Evolutionary conservation across 2,113 vertebrate species (phyloP), one percentile per base, ranked within the genome.

Genomic region (Carassius gibelio): DNA sequence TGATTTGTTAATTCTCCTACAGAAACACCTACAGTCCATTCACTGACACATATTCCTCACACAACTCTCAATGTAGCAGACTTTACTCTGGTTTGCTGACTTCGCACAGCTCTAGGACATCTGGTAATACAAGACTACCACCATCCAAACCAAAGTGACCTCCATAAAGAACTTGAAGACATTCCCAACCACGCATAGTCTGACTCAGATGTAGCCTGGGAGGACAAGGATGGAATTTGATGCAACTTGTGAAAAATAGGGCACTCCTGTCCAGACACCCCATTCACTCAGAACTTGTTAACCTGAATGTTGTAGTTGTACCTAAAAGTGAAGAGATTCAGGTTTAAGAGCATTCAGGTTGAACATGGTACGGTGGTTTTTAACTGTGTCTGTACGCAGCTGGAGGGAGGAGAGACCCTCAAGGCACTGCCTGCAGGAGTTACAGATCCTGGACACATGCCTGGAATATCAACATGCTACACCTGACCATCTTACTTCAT

Each of bases 391-490:
- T 50, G 30, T 78, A 80, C 2, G 6, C 21, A 64, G 21, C 59
- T 80, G 36, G 62, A 78, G 75, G 3, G 61, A 38, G 61, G 71
- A 62, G 38, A 71, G 64, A n/a, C 59, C 77, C 77, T 80, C n/a
- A 80, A 80, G 59, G 84, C 19, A 71, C 34, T 71, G 78, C 59
- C 78, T 66, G 59, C 64, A 79, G 50, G 75, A 30, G 36, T 76
- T 34, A 61, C 55, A 79, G 64, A 85, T 64, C 62, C 59, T 26
- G 34, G 17, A 57, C 42, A 57, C 48, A 13, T 34, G 42, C n/a
- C 75, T 36, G 1, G 71, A 71, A 86, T 64, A 81, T 79, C 36
- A 71, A 81, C 66, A 38, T 30, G 19, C 75, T 23, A 59, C 34
- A 68, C 55, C 8, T 17, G 13, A 15, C 38, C 8, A 57, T 66